A percentile compares a stretch with the other conserved stretches of the same genome.
Evolutionary conservation across 64 coral and sea anemone genomes (phyloP).

Genomic region (Catalaphyllia jardinei): DNA sequence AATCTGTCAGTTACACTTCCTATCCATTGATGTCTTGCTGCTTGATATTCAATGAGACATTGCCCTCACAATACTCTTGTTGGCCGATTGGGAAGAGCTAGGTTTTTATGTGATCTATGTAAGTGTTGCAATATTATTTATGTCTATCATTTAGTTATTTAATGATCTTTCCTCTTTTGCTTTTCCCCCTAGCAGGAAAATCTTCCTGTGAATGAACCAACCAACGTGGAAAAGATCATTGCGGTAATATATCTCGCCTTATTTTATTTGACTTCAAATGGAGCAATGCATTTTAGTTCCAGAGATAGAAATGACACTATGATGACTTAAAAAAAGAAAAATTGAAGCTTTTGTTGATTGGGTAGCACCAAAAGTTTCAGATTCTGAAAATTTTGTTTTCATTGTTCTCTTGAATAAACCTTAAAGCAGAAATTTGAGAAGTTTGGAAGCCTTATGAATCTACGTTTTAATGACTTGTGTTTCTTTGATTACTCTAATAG

Average conservation of each 20-base stretch:
- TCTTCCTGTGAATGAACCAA: conserved; percentile 17
- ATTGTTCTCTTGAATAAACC: no score
- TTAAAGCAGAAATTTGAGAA: no score
- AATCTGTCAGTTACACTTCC: conserved; percentile 28
- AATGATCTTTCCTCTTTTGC: not conserved
- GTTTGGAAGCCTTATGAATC: no score
- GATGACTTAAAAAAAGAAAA: no score
- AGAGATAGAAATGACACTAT: not conserved
- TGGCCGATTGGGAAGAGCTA: not conserved
- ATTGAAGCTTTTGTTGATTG: not conserved
- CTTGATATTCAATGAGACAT: not conserved
- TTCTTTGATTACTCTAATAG: no score
- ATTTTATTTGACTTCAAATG: not conserved
- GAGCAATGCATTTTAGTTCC: not conserved
- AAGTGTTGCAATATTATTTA: not conserved
- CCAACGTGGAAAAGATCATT: conserved; percentile 33
- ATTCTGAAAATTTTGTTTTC: no score
- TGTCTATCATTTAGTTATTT: not conserved
- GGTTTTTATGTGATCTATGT: not conserved
- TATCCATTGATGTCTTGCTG: conserved; percentile 3
- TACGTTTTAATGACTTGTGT: no score
- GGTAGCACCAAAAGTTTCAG: no score
- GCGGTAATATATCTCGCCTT: conserved; percentile 10
- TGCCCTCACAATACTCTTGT: no score
- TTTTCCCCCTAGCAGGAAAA: not conserved